These are phyloP conservation scores for Sebastes trivittatus DNA, from an alignment of 2,797 vertebrate genomes.

Conservation along the genomic window DNA sequence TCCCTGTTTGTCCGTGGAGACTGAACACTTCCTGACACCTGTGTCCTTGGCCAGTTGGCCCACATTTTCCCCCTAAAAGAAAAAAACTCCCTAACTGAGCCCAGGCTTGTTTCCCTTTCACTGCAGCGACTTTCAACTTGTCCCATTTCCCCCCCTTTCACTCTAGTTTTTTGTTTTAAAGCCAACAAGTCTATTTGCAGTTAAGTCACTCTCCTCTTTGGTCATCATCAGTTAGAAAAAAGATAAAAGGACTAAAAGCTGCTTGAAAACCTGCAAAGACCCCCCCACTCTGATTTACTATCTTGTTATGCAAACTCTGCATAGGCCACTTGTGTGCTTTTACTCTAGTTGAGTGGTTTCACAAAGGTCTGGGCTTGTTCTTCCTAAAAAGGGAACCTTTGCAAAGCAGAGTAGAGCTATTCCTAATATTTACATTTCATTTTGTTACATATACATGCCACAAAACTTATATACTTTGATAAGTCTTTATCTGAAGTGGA, in stretches of 20 bases:
- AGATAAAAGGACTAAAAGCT: slow-evolving; percentile 27
- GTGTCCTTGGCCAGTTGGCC: slow-evolving; percentile 62
- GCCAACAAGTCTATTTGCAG: slow-evolving; percentile 14
- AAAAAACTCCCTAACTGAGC: slow-evolving; percentile 18
- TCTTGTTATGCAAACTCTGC: slow-evolving; percentile 32
- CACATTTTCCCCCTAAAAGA: slow-evolving; percentile 11
- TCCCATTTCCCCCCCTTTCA: background rate
- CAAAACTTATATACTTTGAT: background rate
- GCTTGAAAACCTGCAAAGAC: slow-evolving; percentile 27
- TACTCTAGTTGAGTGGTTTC: slow-evolving; percentile 19
- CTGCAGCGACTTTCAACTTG: background rate
- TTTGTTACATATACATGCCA: background rate
- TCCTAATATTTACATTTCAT: slow-evolving; percentile 54
- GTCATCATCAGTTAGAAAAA: slow-evolving; percentile 18
- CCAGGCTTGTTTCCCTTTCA: slow-evolving; percentile 21
- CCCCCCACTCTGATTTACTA: slow-evolving; percentile 42
- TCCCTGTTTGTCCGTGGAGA: slow-evolving; percentile 32
- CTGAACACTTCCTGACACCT: slow-evolving; percentile 68
- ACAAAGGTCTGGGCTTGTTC: slow-evolving; percentile 12
- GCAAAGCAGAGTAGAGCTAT: background rate
- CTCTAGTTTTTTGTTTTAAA: background rate
- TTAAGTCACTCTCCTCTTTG: slow-evolving; percentile 11
- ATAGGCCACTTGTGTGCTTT: slow-evolving; percentile 8
- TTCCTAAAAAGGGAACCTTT: slow-evolving; percentile 47
- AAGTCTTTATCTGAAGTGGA: background rate